Base-by-base conservation (phyloP, 1,140 invertebrate genomes). In the Lerema accius region DNA sequence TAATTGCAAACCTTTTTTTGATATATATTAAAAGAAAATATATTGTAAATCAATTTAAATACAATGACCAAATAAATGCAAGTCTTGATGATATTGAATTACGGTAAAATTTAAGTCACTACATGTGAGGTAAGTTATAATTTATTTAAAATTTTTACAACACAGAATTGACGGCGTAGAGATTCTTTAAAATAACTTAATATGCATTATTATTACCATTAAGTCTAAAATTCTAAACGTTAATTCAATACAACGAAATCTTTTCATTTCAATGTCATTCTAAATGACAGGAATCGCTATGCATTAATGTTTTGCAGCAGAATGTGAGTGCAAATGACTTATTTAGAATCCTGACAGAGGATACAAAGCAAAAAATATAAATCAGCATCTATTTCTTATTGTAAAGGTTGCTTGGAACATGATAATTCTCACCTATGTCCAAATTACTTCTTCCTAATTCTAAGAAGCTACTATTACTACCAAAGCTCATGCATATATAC, bases 111-210 rank as follows among this genome's bases (percentile, higher is more conserved):
- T 74, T 55, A 75, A 70, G 69, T 67, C 35, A 65, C 73, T 86
- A 84, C 73, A 81, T 76, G 77, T 63, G 73, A 82, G 72, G 66
- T 75, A 73, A 73, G 58, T 71, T 71, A 75, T 66, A 71, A 71
- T 78, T 76, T 78, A 74, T 80, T 69, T 78, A 76, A 51, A 74
- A 74, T 84, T 80, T 79, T 84, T 86, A 87, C 80, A 87, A 77
- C 78, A 80, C 80, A 84, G 76, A 89, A 89, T 89, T 89, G 86
- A 89, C 86, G 78, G 85, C 76, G 86, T 89, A 89, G 86, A 89
- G 86, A 86, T 76, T 74, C 63, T 71, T 84, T 82, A 76, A 88
- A 89, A 82, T 73, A 89, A 87, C 62, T 73, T 65, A 69, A 79
- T 80, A 72, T 56, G 76, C 65, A 76, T 76, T 83, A 81, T 49